Evolutionary conservation across 2,113 vertebrate species (phyloP), one percentile per base, ranked within the genome.

Genomic region (Galeopterus variegatus): DNA sequence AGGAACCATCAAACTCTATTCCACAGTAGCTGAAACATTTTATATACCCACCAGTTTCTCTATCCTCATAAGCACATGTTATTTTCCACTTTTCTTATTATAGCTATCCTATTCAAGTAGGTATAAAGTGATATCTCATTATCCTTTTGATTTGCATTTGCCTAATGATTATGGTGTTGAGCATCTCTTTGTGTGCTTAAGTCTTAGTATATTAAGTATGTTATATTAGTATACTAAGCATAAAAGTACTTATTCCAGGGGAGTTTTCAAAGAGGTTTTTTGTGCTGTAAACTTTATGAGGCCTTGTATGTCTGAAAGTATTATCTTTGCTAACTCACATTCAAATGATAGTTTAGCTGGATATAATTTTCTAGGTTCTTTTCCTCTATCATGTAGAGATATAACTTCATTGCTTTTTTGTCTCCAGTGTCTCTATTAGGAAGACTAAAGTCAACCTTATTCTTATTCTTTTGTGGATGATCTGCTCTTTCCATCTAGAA

Each of bases 291-390:
- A 21, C 58, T 94, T 87, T 81, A 56, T 41, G 69, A 88, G 52
- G 56, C 50, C 17, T 87, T 67, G 19, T 54, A 62, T 81, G 24
- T 93, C 48, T 92, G 58, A 82, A 87, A n/a, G 11, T 87, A 12
- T 26, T 11, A 64, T 76, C 54, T 72, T 96, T 79, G 17, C 69
- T 36, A 87, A 52, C 45, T 95, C 26, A 54, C 8, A 45, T 90
- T 94, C 93, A 93, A 90, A 23, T 65, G 72, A n/a, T 60, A 72
- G 36, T 83, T 76, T 87, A 75, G 31, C 60, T 95, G n/a, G 62
- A 36, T 91, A 33, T 72, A 54, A 85, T 82, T 95, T n/a, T 76
- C 41, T 77, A 88, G 60, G 18, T 70, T 96, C 12, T 86, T 93
- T 94, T 93, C 15, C 36, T 76, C 88, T 23, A n/a, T 91, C 45